Conservation (phyloP, 2,797 vertebrate genomes). For the Poecilia picta region DNA sequence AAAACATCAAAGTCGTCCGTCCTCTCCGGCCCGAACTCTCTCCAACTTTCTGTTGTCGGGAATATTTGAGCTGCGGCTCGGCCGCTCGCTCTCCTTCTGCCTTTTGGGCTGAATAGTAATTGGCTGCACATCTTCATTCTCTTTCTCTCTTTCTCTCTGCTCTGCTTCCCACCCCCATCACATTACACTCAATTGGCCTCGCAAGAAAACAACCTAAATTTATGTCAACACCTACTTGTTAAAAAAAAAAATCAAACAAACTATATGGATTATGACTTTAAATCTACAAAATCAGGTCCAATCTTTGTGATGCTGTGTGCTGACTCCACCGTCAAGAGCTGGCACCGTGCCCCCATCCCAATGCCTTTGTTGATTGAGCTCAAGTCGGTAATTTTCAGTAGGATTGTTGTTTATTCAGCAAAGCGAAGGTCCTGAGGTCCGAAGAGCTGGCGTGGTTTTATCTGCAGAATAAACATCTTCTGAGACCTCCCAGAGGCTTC, state of each 20-base stretch:
- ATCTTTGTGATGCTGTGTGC: not conserved
- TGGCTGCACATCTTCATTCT: constrained; percentile 57
- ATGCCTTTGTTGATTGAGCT: constrained; percentile 28
- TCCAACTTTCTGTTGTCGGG: constrained; percentile 25
- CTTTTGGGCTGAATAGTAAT: constrained; percentile 73
- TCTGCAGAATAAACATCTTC: constrained; percentile 42
- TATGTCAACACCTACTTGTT: constrained; percentile 39
- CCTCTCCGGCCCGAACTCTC: constrained; percentile 21
- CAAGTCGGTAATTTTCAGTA: constrained; percentile 28
- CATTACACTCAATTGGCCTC: constrained; percentile 28
- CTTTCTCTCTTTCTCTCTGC: constrained; percentile 27
- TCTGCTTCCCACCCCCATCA: constrained; percentile 11
- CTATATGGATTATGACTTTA: not conserved
- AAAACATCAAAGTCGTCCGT: constrained; percentile 45
- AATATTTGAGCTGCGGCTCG: constrained; percentile 60
- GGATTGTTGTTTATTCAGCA: constrained; percentile 21
- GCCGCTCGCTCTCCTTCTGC: constrained; percentile 43
- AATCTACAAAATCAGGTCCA: not conserved
- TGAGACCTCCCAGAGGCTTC: constrained; percentile 35
- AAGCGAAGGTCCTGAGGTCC: constrained; percentile 14
- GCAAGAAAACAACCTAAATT: constrained; percentile 24
- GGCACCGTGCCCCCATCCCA: not conserved
- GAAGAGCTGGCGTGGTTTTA: constrained; percentile 23
- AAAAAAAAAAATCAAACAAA: constrained; percentile 15
- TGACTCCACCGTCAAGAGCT: not conserved